Evolutionary conservation across 2,113 vertebrate species (phyloP).

Genomic region (Colistium nudipinnis): DNA sequence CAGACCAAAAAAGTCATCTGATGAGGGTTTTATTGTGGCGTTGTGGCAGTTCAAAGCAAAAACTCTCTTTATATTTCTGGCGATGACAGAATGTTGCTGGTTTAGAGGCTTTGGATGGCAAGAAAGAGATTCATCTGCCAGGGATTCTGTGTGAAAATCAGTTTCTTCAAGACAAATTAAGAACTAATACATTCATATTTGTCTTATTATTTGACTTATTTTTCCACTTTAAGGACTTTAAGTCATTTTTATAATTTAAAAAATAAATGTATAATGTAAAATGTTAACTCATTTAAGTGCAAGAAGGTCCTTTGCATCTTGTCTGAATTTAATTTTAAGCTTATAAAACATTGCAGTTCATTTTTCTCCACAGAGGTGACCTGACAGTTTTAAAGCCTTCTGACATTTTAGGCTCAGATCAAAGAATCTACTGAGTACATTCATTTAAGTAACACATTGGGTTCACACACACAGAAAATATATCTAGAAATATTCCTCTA

Average conservation of each 20-base stretch:
- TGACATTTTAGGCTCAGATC: conserved; percentile 32
- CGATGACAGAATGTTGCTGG: conserved; percentile 22
- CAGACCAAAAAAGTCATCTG: conserved; percentile 41
- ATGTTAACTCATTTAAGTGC: conserved; percentile 35
- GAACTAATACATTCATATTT: conserved; percentile 4
- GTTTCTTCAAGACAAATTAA: conserved; percentile 22
- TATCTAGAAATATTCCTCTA: not conserved
- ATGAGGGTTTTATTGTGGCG: conserved; percentile 38
- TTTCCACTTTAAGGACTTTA: conserved; percentile 11
- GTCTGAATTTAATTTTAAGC: conserved; percentile 45
- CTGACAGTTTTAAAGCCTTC: conserved; percentile 44
- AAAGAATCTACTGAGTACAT: conserved; percentile 20
- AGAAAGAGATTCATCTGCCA: conserved; percentile 35
- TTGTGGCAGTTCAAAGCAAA: conserved; percentile 55
- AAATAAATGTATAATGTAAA: conserved; percentile 41
- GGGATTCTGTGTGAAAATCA: conserved; percentile 34
- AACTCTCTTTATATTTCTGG: conserved; percentile 41
- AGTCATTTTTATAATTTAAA: too few relatives aligned
- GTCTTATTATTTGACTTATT: too few relatives aligned
- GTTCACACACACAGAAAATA: conserved; percentile 38
- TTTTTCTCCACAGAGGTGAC: conserved; percentile 38
- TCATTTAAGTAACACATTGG: conserved; percentile 13
- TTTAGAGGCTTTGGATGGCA: conserved; percentile 21
- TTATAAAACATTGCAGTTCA: conserved; percentile 11
- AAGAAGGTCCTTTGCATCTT: conserved; percentile 23